phyloP scores from a whole-genome alignment of 2,113 vertebrate species.

The Promerops cafer region DNA sequence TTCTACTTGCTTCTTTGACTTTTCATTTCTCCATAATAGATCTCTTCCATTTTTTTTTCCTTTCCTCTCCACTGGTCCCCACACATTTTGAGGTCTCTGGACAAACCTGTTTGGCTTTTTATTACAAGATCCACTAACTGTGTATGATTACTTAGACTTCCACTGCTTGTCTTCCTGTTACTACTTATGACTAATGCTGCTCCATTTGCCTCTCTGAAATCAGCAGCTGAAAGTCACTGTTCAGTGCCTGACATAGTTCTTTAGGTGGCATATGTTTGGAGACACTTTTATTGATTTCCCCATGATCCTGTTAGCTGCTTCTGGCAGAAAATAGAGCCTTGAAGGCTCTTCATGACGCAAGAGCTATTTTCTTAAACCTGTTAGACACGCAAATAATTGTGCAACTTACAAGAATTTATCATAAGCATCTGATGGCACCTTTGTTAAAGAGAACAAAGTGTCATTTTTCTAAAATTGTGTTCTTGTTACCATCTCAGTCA shows the following conservation, averaged over 20 bases:
- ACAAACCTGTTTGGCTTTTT: neutral
- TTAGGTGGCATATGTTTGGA: neutral
- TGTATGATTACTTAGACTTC: neutral
- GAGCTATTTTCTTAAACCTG: neutral
- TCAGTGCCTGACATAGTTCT: neutral
- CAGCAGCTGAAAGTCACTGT: neutral
- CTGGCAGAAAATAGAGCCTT: neutral
- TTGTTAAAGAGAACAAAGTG: neutral
- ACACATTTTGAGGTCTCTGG: neutral
- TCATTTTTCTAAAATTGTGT: neutral
- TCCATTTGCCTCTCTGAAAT: conserved; percentile 1
- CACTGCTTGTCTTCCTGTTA: neutral
- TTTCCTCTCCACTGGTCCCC: neutral
- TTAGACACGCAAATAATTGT: neutral
- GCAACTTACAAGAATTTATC: neutral
- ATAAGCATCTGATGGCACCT: neutral
- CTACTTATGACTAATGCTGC: neutral
- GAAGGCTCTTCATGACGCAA: neutral
- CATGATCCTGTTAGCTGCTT: neutral
- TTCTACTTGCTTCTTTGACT: neutral
- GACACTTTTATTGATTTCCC: neutral
- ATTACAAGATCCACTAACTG: neutral
- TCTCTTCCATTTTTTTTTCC: neutral
- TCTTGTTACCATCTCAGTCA: neutral
- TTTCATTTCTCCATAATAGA: neutral